These are phyloP conservation scores for Anabacerthia variegaticeps DNA, from an alignment of 2,797 vertebrate genomes.

Conservation along the genomic window DNA sequence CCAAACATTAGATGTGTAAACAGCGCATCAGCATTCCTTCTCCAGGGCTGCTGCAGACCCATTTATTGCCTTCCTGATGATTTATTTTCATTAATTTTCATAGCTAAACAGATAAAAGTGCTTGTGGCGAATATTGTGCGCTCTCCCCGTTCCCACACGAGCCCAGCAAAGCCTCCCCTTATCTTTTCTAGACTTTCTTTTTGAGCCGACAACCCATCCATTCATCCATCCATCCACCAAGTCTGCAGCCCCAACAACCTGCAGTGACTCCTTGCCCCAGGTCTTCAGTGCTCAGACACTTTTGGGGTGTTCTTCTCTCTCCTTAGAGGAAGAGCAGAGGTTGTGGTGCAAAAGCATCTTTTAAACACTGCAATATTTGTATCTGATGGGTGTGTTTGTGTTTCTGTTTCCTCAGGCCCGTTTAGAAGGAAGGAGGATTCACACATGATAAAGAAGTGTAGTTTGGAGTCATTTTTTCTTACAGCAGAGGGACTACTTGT, in stretches of 20 bases:
- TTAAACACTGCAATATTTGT: neutral
- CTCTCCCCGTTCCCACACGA: neutral
- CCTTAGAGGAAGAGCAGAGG: neutral
- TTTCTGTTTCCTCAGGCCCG: neutral
- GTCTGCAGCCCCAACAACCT: neutral
- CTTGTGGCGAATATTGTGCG: neutral
- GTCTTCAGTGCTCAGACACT: neutral
- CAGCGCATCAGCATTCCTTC: neutral
- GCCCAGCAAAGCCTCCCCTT: neutral
- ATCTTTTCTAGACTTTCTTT: neutral
- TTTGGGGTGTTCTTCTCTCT: neutral
- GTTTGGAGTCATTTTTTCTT: neutral
- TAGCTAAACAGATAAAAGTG: neutral
- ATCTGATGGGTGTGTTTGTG: neutral
- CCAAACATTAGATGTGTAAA: conserved; percentile 55
- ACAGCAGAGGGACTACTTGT: neutral
- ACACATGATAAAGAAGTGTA: neutral
- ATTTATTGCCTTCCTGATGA: conserved; percentile 1
- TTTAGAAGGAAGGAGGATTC: neutral
- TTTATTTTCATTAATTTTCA: conserved; percentile 46
- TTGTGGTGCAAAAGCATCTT: neutral
- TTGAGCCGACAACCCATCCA: neutral
- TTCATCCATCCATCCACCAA: neutral
- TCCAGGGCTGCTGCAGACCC: neutral
- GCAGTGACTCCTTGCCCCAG: neutral